These are phyloP conservation scores for Orius insidiosus DNA, from an alignment of 1,140 invertebrate species.

Conservation along the genomic window DNA sequence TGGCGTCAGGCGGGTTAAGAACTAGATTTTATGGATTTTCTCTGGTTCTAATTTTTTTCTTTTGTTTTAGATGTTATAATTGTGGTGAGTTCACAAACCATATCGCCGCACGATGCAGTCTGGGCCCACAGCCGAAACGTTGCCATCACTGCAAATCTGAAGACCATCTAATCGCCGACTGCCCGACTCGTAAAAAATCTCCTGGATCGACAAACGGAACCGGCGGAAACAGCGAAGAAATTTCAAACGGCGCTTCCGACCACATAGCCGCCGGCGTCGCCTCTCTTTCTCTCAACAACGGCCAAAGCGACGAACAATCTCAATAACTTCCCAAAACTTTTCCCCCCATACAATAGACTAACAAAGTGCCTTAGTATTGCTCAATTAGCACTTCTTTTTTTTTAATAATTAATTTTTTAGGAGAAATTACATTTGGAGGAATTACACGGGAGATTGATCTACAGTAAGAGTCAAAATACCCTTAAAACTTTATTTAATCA, in stretches of 20 bases:
- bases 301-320: constrained; percentile 8
- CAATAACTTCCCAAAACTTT: background rate
- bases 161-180: constrained; percentile 73
- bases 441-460: background rate
- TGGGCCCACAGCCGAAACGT: constrained; percentile 71
- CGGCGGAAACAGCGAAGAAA: constrained; percentile 11
- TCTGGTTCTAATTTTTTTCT: too few species aligned
- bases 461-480: too few species aligned
- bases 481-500: too few species aligned
- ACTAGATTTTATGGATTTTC: too few species aligned
- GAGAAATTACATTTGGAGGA: background rate
- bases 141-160: constrained; percentile 75
- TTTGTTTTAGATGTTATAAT: constrained; percentile 58
- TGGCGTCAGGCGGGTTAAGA: too few species aligned
- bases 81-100: constrained; percentile 83
- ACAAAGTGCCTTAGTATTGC: background rate
- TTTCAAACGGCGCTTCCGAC: constrained; percentile 9
- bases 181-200: constrained; percentile 34
- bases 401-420: background rate
- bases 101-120: constrained; percentile 68
- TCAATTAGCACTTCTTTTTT: background rate
- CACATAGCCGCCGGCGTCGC: constrained; percentile 11
- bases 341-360: background rate
- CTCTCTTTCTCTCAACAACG: constrained; percentile 10
- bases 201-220: constrained; percentile 18